Base-by-base conservation (phyloP, 1,140 invertebrate species). In the Medauroidea extradentata region DNA sequence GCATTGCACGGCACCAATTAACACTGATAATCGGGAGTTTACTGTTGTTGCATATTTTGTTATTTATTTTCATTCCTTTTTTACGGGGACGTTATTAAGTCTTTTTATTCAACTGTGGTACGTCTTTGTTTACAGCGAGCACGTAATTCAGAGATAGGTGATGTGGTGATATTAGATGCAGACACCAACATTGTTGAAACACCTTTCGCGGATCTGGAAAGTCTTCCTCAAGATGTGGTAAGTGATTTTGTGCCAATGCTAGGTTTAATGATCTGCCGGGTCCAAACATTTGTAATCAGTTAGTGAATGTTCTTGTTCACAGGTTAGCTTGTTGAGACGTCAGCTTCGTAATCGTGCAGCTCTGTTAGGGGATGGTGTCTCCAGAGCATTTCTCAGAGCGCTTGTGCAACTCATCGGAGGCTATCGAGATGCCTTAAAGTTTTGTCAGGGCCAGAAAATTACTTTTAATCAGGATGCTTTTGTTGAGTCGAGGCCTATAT, bases 371-470 rank as follows among this genome's bases (percentile, higher is more conserved):
- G 94, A 98, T 75, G 88, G 90, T 1, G 89, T 98, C 2, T 91
- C 93, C 1, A 83, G 91, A 65, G 90, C 93, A 24, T 98, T 98
- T 76, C 77, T 98, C 21, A 82, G 89, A 57, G 89, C 93, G 8
- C 77, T 97, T 52, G 95, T 97, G 2, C 88, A 89, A 72, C 77
- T 97, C 27, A 97, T 96, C 66, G 94, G 94, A 60, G 93, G 93
- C 52, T 98, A 97, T 71, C 82, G 93, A 62, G 93, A 96, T 73
- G 95, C 93, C 11, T 81, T 97, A 3, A 85, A 85, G 69, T 88
- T 93, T 65, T 82, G 86, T 61, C 83, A 87, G 66, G 89, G 87
- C 19, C 83, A 91, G 68, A 83, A 85, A 62, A 94, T 94, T 46
- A 93, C 90, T 0, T 96, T 96, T 72, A 85, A 90, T 71, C 79